These are phyloP conservation scores for Eremobia ochroleuca DNA, from an alignment of 2,888 invertebrate genomes.

Conservation along the genomic window DNA sequence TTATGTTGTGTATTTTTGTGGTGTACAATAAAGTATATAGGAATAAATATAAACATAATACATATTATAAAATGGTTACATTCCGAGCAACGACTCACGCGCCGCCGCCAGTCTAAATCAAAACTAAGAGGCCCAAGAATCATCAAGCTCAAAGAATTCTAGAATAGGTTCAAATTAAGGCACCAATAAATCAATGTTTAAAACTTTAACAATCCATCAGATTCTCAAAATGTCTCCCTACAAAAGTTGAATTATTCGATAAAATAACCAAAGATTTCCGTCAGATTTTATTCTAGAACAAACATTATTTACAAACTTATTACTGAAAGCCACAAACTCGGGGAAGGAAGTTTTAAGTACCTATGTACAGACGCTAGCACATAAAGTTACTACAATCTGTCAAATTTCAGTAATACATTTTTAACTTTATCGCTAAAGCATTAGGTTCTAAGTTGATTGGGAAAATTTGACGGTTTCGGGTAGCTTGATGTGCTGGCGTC, in stretches of 20 bases:
- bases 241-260: conserved; percentile 12
- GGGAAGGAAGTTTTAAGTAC: background rate
- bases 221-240: conserved; percentile 1
- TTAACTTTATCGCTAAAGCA: no score
- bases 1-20: no score
- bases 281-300: background rate
- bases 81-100: no score
- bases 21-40: no score
- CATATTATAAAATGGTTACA: no score
- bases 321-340: background rate
- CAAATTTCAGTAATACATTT: no score
- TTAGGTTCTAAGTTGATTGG: no score
- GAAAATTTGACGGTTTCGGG: no score
- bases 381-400: no score
- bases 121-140: background rate
- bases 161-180: background rate
- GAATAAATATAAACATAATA: no score
- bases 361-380: no score
- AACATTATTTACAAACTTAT: conserved; percentile 10
- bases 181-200: conserved; percentile 11
- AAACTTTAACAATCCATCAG: conserved; percentile 17
- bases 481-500: no score
- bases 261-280: conserved; percentile 3
- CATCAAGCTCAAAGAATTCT: background rate
- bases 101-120: background rate